phyloP scores from a whole-genome alignment of 2,797 vertebrate species.

The Euphonia xanthogaster region DNA sequence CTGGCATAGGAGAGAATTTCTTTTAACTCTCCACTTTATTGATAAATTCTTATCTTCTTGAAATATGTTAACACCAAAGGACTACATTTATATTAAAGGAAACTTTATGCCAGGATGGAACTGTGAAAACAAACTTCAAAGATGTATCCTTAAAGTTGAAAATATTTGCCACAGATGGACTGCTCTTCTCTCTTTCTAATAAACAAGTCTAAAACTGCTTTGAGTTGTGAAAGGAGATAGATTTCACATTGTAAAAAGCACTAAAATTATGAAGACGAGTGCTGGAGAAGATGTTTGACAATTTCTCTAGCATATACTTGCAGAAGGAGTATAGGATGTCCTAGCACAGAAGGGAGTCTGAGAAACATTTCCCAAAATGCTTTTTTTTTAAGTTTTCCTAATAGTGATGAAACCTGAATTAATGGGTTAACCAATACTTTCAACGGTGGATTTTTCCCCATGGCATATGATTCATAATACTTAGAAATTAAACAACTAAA shows the following conservation, averaged over 20 bases:
- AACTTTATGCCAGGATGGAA: not conserved
- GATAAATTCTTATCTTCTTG: not conserved
- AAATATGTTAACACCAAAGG: not conserved
- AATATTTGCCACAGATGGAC: not conserved
- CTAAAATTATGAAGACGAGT: not conserved
- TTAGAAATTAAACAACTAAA: not conserved
- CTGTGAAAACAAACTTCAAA: not conserved
- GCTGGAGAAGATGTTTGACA: not conserved
- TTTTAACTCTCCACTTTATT: not conserved
- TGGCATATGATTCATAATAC: not conserved
- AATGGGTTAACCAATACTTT: not conserved
- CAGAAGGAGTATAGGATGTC: not conserved
- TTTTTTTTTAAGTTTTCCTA: not conserved
- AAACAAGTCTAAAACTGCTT: not conserved
- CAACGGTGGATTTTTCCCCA: not conserved
- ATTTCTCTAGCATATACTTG: not conserved
- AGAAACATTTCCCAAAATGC: not conserved
- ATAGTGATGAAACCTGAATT: not conserved
- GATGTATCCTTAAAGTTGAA: not conserved
- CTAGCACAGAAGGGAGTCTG: not conserved
- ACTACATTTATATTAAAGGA: not conserved
- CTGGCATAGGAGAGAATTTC: not conserved
- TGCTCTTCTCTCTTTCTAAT: not conserved
- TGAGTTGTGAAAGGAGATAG: not conserved
- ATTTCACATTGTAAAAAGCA: not conserved